These are phyloP conservation scores for Alfaro cultratus DNA, from an alignment of 2,797 vertebrate species.

Conservation along the genomic window DNA sequence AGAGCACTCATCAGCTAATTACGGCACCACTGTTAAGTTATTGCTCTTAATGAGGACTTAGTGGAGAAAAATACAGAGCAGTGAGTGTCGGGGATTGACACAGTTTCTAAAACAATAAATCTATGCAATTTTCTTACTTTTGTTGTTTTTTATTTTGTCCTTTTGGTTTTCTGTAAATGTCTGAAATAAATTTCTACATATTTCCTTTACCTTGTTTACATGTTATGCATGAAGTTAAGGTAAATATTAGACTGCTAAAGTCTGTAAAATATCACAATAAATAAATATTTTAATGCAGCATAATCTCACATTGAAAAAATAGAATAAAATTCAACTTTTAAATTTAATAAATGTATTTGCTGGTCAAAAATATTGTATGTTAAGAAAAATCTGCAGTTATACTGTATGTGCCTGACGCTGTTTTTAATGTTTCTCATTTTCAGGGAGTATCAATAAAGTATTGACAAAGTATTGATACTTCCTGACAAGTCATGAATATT, in stretches of 20 bases:
- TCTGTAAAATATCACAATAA: background rate
- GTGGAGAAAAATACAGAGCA: background rate
- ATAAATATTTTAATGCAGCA: background rate
- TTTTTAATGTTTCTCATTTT: background rate
- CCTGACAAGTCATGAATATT: background rate
- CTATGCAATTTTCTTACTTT: background rate
- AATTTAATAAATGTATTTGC: background rate
- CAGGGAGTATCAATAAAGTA: background rate
- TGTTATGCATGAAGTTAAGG: background rate
- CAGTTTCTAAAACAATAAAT: background rate
- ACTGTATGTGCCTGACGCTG: background rate
- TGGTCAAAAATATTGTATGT: background rate
- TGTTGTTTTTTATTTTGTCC: rapidly evolving
- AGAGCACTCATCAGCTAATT: conserved; percentile 22
- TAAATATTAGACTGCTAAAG: background rate
- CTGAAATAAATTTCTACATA: background rate
- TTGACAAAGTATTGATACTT: background rate
- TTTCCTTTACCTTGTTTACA: background rate
- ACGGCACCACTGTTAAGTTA: conserved; percentile 3
- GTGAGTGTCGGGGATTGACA: background rate
- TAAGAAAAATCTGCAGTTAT: background rate
- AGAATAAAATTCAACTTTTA: background rate
- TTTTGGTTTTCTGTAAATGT: background rate
- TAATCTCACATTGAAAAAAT: background rate
- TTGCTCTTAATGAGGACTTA: conserved; percentile 21